Conservation (phyloP, 2,797 vertebrate species). For the Melanotaenia boesemani region DNA sequence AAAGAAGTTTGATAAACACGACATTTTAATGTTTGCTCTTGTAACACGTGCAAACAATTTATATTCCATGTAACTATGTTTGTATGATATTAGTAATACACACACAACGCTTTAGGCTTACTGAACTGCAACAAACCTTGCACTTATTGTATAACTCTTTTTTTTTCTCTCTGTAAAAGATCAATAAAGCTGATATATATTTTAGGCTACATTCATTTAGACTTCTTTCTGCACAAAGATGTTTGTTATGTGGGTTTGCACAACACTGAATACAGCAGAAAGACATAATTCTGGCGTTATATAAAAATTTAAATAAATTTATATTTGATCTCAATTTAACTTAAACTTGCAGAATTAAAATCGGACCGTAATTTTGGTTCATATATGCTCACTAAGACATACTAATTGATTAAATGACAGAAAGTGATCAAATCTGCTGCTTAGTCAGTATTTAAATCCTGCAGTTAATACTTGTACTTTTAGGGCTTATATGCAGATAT, state of each 20-base stretch:
- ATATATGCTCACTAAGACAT: not conserved
- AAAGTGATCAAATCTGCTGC: not conserved
- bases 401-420: not conserved
- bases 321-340: not conserved
- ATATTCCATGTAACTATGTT: constrained; percentile 74
- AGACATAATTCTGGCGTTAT: not conserved
- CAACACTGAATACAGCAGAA: not conserved
- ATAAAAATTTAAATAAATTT: not conserved
- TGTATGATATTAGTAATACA: constrained; percentile 73
- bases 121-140: constrained; percentile 75
- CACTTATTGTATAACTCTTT: constrained; percentile 82
- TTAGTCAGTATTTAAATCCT: not conserved
- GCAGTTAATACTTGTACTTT: not conserved
- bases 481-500: not conserved
- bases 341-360: not conserved
- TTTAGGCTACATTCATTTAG: constrained; percentile 65
- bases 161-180: constrained; percentile 73
- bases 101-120: constrained; percentile 74
- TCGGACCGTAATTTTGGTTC: not conserved
- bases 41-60: constrained; percentile 74
- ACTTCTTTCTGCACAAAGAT: constrained; percentile 23
- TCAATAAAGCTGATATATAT: constrained; percentile 84
- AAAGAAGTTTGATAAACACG: constrained; percentile 71
- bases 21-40: constrained; percentile 72
- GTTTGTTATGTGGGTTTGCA: not conserved